A percentile compares a stretch with the other conserved stretches of the same genome.
These are phyloP conservation scores for Poicephalus meyeri DNA, from an alignment of 2,113 vertebrate genomes.

Conservation along the genomic window DNA sequence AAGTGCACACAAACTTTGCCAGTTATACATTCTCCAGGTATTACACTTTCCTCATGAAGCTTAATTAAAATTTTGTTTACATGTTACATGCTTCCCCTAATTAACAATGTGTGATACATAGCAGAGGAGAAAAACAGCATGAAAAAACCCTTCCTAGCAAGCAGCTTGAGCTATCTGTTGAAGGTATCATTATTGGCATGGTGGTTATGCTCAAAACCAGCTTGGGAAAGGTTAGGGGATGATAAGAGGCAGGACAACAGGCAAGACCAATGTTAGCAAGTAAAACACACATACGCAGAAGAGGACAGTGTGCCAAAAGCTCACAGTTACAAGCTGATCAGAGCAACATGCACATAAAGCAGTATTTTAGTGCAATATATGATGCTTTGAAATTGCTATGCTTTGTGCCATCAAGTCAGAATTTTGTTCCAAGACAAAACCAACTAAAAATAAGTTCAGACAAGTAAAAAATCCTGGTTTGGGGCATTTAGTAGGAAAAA, in stretches of 20 bases:
- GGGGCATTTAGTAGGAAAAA: background rate
- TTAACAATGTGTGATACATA: background rate
- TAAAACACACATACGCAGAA: too few species aligned
- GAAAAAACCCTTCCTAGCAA: background rate
- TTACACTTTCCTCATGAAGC: background rate
- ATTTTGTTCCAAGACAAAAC: background rate
- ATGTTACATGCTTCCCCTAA: background rate
- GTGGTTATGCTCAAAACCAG: background rate
- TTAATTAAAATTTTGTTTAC: background rate
- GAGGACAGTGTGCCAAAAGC: background rate
- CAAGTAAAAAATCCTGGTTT: background rate
- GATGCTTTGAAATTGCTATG: background rate
- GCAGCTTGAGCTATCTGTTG: background rate
- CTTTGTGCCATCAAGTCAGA: background rate
- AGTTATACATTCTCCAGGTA: background rate
- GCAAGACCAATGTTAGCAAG: rapidly evolving
- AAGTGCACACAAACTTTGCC: background rate
- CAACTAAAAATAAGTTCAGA: background rate
- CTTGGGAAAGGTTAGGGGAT: background rate
- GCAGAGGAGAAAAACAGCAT: background rate
- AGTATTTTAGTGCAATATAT: background rate
- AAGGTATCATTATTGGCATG: background rate
- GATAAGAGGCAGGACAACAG: background rate
- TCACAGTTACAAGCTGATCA: background rate
- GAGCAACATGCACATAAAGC: background rate